Base-by-base conservation (phyloP, 2,888 invertebrate species). In the Alviniconcha strummeri region DNA sequence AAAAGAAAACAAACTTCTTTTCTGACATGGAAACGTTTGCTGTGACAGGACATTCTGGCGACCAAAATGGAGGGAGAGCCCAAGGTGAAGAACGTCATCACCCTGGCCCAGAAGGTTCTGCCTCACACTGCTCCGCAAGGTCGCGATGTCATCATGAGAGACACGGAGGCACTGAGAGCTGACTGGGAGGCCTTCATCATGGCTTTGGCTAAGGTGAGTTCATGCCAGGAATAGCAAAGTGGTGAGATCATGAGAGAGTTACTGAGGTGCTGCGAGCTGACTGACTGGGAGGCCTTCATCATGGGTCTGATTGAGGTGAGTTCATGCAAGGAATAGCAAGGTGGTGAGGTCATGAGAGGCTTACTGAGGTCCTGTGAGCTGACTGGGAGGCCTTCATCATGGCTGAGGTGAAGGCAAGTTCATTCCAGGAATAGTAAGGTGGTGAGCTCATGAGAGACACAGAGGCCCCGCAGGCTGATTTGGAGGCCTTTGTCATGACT, bases 41-140 rank as follows among this genome's bases (percentile, higher is more conserved):
- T 71, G 17, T 57, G 55, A 15, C 93, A 95, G 95, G 97, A 97
- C 90, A 94, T 98, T 15, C 96, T 97, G 92, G 94, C 96, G 9
- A 96, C 96, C 90, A 94, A 98, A 83, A 96, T 96, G 0, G 93
- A 93, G 76, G 98, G 98, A 91, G 97, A 97, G 91, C 96, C 96
- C 6, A 95, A 97, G 83, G 96, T 98, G 54, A 96, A 96, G 88
- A 96, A 96, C 92, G 97, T 98, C 82, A 95, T 97, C 83, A 95
- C 95, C 9, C 93, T 98, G n/a, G 97, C 97, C 0, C 97, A 98
- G 92, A 97, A 97, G 93, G 98, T 98, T 0, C 85, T 92, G 55
- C 92, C 92, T 11, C 89, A 90, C 86, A 93, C 93, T 4, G 91
- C 91, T 13, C 88, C 91, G 1, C 91, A 90, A 81, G 93, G 93